Conservation (phyloP, 2,888 invertebrate species). For the Diachrysia chrysitis region DNA sequence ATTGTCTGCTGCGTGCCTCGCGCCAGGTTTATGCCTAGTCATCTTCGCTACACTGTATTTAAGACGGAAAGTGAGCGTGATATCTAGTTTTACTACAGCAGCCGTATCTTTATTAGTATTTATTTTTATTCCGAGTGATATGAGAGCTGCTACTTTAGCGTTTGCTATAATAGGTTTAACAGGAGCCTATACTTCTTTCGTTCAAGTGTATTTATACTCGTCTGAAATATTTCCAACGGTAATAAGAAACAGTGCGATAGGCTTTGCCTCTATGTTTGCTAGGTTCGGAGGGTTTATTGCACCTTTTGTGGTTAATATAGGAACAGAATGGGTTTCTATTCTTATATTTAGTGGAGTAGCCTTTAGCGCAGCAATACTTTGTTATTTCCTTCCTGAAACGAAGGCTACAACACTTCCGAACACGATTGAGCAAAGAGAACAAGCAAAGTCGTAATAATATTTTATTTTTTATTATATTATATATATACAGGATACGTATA, state of each 20-base stretch:
- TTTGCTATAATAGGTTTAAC: constrained; percentile 93
- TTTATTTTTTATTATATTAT: not conserved
- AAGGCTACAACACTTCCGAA: constrained; percentile 78
- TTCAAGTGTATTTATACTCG: constrained; percentile 92
- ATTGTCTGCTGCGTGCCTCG: constrained; percentile 88
- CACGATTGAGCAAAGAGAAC: constrained; percentile 78
- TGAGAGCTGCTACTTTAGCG: constrained; percentile 87
- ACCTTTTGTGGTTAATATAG: constrained; percentile 91
- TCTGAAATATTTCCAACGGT: constrained; percentile 95
- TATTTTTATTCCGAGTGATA: constrained; percentile 73
- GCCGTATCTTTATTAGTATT: constrained; percentile 76
- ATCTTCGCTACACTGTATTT: constrained; percentile 74
- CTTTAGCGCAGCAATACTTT: constrained; percentile 74
- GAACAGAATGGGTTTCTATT: constrained; percentile 79
- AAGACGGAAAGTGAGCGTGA: constrained; percentile 73
- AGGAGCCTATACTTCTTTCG: constrained; percentile 92
- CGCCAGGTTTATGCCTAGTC: constrained; percentile 74
- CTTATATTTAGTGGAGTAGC: constrained; percentile 77
- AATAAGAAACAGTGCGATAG: constrained; percentile 93
- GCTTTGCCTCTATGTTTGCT: constrained; percentile 92
- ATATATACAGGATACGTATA: constrained; percentile 4
- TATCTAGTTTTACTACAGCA: constrained; percentile 73
- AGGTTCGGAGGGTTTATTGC: constrained; percentile 92
- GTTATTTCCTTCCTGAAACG: constrained; percentile 81
- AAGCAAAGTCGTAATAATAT: constrained; percentile 23